These are phyloP conservation scores for Ecliptopera silaceata DNA, from an alignment of 2,888 invertebrate species.

Conservation along the genomic window DNA sequence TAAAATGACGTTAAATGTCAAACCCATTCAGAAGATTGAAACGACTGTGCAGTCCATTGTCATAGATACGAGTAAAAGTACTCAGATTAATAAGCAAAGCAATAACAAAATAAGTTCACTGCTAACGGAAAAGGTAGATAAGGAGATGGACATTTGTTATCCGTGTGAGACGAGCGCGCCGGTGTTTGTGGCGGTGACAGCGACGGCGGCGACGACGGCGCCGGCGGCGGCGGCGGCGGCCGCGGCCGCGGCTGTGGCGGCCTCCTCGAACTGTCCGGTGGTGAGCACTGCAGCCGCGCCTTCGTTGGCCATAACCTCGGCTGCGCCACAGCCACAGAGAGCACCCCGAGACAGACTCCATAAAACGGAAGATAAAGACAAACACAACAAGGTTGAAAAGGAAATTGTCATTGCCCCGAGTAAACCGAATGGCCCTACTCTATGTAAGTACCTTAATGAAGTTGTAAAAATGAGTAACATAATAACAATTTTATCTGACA, in stretches of 20 bases:
- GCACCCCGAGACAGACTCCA: constrained; percentile 27
- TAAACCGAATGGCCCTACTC: constrained; percentile 37
- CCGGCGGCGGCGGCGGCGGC: constrained; percentile 9
- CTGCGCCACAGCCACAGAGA: constrained; percentile 31
- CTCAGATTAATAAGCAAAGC: constrained; percentile 54
- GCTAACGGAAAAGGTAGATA: constrained; percentile 58
- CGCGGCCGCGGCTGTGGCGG: constrained; percentile 1
- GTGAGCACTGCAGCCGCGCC: constrained; percentile 30
- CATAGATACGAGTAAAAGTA: constrained; percentile 68
- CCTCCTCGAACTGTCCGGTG: background rate
- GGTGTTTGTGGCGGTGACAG: constrained; percentile 10
- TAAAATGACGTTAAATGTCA: constrained; percentile 74
- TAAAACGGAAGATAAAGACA: constrained; percentile 40
- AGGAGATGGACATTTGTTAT: constrained; percentile 42
- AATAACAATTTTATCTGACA: background rate
- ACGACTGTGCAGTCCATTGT: constrained; percentile 58
- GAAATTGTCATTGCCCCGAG: constrained; percentile 24
- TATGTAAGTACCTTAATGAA: constrained; percentile 33
- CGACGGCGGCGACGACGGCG: constrained; percentile 11
- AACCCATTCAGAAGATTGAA: constrained; percentile 70
- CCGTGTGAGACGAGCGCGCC: constrained; percentile 1
- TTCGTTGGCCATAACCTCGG: constrained; percentile 20
- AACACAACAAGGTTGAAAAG: constrained; percentile 31
- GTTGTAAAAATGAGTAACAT: background rate
- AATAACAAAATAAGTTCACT: constrained; percentile 42